phyloP scores from a whole-genome alignment of 37 sponge, comb jelly and placozoan species.

The Cliona cf. orientalis region DNA sequence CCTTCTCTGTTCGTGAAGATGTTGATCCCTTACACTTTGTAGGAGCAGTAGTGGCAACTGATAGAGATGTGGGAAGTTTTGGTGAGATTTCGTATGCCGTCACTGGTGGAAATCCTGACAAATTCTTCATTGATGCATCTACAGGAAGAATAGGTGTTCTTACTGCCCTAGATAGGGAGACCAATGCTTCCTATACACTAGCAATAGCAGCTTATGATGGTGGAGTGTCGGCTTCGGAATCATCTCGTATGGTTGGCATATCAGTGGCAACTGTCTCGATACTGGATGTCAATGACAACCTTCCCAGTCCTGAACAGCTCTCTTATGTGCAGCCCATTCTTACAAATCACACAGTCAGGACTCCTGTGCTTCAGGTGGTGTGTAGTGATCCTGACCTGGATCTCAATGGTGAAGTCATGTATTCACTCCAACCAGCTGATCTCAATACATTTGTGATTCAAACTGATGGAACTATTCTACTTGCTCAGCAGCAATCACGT shows the following conservation, averaged over 20 bases:
- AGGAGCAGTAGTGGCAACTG: constrained; percentile 58
- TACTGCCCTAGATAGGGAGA: constrained; percentile 67
- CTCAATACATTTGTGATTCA: constrained; percentile 32
- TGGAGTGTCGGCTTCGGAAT: constrained; percentile 32
- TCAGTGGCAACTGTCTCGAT: constrained; percentile 47
- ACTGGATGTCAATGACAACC: constrained; percentile 56
- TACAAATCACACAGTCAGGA: constrained; percentile 39
- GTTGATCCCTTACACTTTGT: constrained; percentile 22
- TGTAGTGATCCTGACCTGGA: constrained; percentile 62
- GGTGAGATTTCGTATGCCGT: constrained; percentile 70
- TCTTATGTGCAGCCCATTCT: constrained; percentile 51
- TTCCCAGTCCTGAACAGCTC: constrained; percentile 31
- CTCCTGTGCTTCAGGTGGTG: constrained; percentile 35
- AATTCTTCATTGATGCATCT: constrained; percentile 63
- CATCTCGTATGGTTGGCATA: constrained; percentile 36
- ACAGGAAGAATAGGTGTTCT: constrained; percentile 70
- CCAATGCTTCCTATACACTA: constrained; percentile 26
- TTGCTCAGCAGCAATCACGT: constrained; percentile 31
- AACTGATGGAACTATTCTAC: constrained; percentile 43
- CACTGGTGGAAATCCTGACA: constrained; percentile 52
- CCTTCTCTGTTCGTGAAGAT: constrained; percentile 44
- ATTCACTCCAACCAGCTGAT: constrained; percentile 16
- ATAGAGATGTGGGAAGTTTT: constrained; percentile 74
- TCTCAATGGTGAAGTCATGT: constrained; percentile 18
- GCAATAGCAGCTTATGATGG: constrained; percentile 73